Percentiles rank a stretch among this genome's conserved stretches.
phyloP scores from a whole-genome alignment of 1,140 invertebrate species.

The Colletes gigas region DNA sequence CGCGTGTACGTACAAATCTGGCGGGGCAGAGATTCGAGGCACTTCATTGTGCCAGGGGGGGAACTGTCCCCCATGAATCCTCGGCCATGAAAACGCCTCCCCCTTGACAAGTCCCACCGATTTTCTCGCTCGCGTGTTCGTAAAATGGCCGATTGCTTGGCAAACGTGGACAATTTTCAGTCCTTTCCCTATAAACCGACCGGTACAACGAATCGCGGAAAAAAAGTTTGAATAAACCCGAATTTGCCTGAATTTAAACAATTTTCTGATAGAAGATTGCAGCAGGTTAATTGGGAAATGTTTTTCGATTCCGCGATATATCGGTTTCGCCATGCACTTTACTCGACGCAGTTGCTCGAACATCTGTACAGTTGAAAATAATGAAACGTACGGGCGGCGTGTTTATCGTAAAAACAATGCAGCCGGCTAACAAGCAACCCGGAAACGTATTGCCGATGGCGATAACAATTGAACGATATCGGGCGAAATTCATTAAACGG shows the following conservation, averaged over 20 bases:
- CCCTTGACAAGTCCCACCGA: not conserved
- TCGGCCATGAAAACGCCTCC: slow-evolving; percentile 47
- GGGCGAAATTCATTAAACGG: slow-evolving; percentile 50
- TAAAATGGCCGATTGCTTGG: slow-evolving; percentile 30
- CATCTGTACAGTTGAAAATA: slow-evolving; percentile 3
- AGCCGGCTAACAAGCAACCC: not conserved
- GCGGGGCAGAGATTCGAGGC: slow-evolving; percentile 50
- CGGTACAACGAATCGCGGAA: too few relatives aligned
- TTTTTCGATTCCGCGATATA: too few relatives aligned
- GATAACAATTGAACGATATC: slow-evolving; percentile 17
- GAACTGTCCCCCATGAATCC: not conserved
- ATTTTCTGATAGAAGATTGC: too few relatives aligned
- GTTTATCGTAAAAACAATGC: slow-evolving; percentile 1
- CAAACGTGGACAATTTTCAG: too few relatives aligned
- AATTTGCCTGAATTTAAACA: too few relatives aligned
- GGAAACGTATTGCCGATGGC: not conserved
- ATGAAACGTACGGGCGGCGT: slow-evolving; percentile 1
- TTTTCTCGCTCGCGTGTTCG: slow-evolving; percentile 7
- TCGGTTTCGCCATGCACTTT: too few relatives aligned
- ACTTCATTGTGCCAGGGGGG: slow-evolving; percentile 30
- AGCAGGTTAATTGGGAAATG: too few relatives aligned
- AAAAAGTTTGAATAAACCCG: too few relatives aligned
- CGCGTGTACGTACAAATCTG: slow-evolving; percentile 59
- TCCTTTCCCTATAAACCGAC: too few relatives aligned
- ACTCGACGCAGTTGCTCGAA: too few relatives aligned